Evolutionary conservation across 2,797 vertebrate genomes (phyloP).

Genomic region (Pyrocephalus nanus): DNA sequence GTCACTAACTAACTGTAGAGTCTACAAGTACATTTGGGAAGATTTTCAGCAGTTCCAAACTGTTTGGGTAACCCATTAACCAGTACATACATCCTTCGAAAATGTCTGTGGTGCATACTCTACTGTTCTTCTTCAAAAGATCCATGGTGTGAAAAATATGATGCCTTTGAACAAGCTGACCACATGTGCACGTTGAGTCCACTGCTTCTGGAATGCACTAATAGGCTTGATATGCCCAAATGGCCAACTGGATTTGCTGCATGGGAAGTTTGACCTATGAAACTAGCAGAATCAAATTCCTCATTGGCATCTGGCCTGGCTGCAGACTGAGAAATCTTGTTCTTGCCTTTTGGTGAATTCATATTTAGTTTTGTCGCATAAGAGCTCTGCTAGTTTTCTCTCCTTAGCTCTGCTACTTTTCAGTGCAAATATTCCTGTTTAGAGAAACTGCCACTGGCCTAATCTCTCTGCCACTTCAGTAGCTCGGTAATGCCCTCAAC

Average conservation of each 20-base stretch:
- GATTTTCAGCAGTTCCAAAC: not conserved
- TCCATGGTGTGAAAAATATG: not conserved
- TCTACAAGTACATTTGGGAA: not conserved
- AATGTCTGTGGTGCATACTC: not conserved
- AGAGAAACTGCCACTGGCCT: not conserved
- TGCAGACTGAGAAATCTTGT: not conserved
- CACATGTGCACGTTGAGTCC: not conserved
- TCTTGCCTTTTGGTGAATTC: not conserved
- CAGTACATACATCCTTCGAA: not conserved
- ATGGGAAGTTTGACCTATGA: not conserved
- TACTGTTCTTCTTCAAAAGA: not conserved
- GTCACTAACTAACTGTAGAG: not conserved
- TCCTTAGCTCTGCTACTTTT: not conserved
- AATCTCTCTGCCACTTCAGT: not conserved
- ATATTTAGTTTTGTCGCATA: not conserved
- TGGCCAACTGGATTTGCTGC: not conserved
- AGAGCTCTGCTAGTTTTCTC: not conserved
- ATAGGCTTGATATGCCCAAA: not conserved
- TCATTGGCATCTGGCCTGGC: not conserved
- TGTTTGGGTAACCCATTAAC: not conserved
- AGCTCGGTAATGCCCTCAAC: not conserved
- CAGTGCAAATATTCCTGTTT: not conserved
- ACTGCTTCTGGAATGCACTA: not conserved
- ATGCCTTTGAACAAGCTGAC: not conserved
- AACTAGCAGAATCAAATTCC: not conserved